These are phyloP conservation scores for Corythaeola cristata DNA, from an alignment of 2,113 vertebrate species.

Conservation along the genomic window DNA sequence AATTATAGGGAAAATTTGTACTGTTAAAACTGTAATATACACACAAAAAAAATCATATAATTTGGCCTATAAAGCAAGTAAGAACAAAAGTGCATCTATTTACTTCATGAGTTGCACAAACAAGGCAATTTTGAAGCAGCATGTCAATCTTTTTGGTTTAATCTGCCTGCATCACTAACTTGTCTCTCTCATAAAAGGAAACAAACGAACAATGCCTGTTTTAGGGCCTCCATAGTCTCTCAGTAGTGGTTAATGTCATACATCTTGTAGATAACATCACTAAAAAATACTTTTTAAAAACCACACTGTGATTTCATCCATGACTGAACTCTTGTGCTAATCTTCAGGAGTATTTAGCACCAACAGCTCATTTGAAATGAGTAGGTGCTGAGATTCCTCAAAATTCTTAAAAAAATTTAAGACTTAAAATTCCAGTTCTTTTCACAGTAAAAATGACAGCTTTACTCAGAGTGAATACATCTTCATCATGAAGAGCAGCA, in stretches of 20 bases:
- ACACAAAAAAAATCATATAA: not conserved
- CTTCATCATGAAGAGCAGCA: not conserved
- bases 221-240: not conserved
- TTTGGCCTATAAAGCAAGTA: not conserved
- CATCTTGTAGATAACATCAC: not conserved
- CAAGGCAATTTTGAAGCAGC: not conserved
- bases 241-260: not conserved
- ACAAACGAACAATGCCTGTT: not conserved
- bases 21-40: not conserved
- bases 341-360: not conserved
- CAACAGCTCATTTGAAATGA: not conserved
- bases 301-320: not conserved
- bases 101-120: not conserved
- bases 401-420: not conserved
- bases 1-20: not conserved
- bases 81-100: not conserved
- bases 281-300: not conserved
- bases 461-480: not conserved
- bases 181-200: not conserved
- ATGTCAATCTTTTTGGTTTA: not conserved
- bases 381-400: not conserved
- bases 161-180: not conserved
- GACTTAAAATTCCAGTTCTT: not conserved
- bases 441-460: not conserved
- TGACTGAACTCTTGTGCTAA: not conserved